Evolutionary conservation across 2,888 invertebrate genomes (phyloP).

Genomic region (Chrysotoxum bicinctum): DNA sequence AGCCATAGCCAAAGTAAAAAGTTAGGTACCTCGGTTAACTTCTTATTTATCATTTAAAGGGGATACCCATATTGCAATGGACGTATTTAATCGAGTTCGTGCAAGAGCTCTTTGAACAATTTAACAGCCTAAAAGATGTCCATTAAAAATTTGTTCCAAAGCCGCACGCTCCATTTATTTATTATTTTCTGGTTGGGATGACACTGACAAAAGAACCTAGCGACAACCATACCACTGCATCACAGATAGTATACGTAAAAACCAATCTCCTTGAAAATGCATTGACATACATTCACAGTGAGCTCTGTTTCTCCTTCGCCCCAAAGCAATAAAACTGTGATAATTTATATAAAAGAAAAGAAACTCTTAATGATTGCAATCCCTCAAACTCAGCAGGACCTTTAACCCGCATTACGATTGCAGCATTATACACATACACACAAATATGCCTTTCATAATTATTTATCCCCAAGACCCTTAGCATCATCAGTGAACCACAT

Average conservation of each 20-base stretch:
- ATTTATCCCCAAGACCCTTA: conserved; percentile 70
- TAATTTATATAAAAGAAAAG: conserved; percentile 57
- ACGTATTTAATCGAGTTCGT: not conserved
- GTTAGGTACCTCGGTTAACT: no score
- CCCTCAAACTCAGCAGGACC: conserved; percentile 39
- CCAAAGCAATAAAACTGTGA: conserved; percentile 36
- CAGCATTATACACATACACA: not conserved
- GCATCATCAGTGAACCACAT: conserved; percentile 71
- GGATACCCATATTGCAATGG: not conserved
- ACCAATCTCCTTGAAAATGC: conserved; percentile 57
- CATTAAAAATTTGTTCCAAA: conserved; percentile 9
- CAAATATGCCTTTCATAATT: conserved; percentile 52
- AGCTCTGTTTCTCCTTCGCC: not conserved
- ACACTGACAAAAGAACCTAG: conserved; percentile 27
- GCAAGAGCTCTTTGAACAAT: not conserved
- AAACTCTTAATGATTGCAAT: conserved; percentile 68
- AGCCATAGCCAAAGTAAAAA: no score
- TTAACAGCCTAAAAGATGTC: conserved; percentile 7
- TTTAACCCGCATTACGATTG: conserved; percentile 67
- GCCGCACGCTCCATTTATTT: conserved; percentile 41
- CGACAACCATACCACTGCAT: not conserved
- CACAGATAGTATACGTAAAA: conserved; percentile 31
- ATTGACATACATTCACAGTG: conserved; percentile 53
- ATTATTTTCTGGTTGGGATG: conserved; percentile 18
- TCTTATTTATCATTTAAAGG: no score